Conservation (phyloP, 2,888 invertebrate genomes). For the Tridacna gigas region DNA sequence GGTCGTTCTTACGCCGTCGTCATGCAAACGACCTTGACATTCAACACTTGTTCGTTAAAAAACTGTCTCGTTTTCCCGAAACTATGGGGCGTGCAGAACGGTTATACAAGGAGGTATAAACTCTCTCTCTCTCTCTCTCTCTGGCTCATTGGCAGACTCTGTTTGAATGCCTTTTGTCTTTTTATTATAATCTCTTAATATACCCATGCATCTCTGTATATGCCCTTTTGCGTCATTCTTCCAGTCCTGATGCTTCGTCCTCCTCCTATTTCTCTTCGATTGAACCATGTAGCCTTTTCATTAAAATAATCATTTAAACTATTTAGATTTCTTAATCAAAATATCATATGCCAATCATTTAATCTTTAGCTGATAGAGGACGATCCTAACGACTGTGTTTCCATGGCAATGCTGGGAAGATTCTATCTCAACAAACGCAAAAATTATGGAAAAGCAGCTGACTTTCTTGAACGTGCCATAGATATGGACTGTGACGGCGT, state of each 20-base stretch:
- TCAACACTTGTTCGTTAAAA: neutral
- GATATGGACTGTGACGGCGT: slow-evolving; percentile 89
- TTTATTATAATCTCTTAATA: too few species aligned
- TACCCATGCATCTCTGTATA: too few species aligned
- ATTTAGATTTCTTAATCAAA: neutral
- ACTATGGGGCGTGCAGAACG: neutral
- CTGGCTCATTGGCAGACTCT: too few species aligned
- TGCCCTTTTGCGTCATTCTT: too few species aligned
- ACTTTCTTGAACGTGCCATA: slow-evolving; percentile 89
- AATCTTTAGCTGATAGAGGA: neutral
- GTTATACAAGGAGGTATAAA: neutral
- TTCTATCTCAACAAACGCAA: slow-evolving; percentile 84
- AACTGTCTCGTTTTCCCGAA: neutral
- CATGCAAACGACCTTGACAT: neutral
- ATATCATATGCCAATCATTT: neutral
- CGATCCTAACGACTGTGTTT: neutral
- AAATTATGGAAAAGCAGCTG: slow-evolving; percentile 88
- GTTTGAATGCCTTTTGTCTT: too few species aligned
- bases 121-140: neutral
- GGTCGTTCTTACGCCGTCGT: neutral
- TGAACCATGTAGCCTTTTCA: too few species aligned
- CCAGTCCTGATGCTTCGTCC: too few species aligned
- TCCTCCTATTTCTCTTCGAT: too few species aligned
- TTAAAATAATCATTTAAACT: too few species aligned
- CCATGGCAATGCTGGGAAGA: slow-evolving; percentile 5